Percentiles rank a stretch among this genome's conserved stretches.
These are phyloP conservation scores for Sternarchorhynchus goeldii DNA, from an alignment of 2,797 vertebrate genomes.

Conservation along the genomic window DNA sequence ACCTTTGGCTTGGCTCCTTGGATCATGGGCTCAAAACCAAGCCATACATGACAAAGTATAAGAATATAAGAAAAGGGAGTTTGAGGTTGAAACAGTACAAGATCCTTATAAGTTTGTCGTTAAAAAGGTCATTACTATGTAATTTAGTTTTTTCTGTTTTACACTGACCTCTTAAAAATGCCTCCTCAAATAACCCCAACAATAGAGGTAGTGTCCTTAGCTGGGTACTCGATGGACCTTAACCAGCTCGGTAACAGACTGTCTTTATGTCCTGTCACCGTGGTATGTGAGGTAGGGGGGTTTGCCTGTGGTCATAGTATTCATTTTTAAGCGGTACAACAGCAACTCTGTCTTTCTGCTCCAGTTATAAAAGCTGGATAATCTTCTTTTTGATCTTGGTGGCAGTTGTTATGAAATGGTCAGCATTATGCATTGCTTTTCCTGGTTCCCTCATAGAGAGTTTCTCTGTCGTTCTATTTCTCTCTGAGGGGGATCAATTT, in stretches of 20 bases:
- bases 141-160: no score
- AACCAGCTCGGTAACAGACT: not conserved
- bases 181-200: not conserved
- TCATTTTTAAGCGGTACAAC: conserved; percentile 40
- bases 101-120: no score
- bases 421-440: conserved; percentile 28
- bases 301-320: conserved; percentile 24
- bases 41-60: no score
- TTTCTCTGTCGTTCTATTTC: conserved; percentile 3
- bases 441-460: conserved; percentile 22
- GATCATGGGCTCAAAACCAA: no score
- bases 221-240: not conserved
- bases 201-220: not conserved
- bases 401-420: conserved; percentile 31
- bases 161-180: no score
- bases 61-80: no score
- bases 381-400: not conserved
- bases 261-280: not conserved
- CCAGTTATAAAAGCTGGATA: not conserved
- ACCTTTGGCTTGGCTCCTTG: not conserved
- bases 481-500: conserved; percentile 44
- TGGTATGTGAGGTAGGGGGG: not conserved
- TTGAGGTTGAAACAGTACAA: not conserved
- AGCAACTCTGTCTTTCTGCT: conserved; percentile 25
- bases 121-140: no score